Percentiles rank a stretch among this genome's conserved stretches.
phyloP scores from a whole-genome alignment of 2,797 vertebrate species.

The Enoplosus armatus region DNA sequence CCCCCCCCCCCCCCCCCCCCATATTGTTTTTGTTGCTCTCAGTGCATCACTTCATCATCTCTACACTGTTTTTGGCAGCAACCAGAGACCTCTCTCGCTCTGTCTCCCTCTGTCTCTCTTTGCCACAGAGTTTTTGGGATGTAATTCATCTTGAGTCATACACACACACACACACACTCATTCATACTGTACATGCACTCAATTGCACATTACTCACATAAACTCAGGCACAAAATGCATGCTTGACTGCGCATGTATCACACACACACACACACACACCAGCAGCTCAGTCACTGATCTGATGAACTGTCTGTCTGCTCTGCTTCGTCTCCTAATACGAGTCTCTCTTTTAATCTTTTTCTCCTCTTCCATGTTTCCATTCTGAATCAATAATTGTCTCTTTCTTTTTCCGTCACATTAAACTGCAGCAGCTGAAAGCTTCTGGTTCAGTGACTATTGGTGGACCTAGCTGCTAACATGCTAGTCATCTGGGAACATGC shows the following conservation, averaged over 20 bases:
- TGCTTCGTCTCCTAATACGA: not conserved
- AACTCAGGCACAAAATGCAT: constrained; percentile 23
- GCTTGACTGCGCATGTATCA: constrained; percentile 35
- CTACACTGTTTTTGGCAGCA: constrained; percentile 57
- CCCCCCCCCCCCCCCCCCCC: constrained; percentile 1
- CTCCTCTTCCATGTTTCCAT: not conserved
- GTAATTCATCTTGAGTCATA: constrained; percentile 61
- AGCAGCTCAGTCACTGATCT: constrained; percentile 32
- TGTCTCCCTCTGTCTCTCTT: constrained; percentile 2
- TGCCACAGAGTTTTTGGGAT: constrained; percentile 47
- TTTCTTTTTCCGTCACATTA: constrained; percentile 3
- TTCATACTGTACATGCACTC: constrained; percentile 28
- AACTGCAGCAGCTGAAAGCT: constrained; percentile 7
- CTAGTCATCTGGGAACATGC: too few relatives aligned
- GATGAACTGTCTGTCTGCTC: constrained; percentile 24
- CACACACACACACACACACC: not conserved
- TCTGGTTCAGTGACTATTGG: too few relatives aligned
- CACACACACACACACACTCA: constrained; percentile 10
- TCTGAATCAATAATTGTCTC: not conserved
- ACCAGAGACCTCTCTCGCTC: constrained; percentile 20
- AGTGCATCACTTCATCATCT: constrained; percentile 64
- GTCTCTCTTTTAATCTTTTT: not conserved
- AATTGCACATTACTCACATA: constrained; percentile 30
- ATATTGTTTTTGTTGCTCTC: constrained; percentile 70
- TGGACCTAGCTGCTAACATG: too few relatives aligned